Percentiles rank a stretch among this genome's conserved stretches.
Evolutionary conservation across 2,797 vertebrate species (phyloP).

Genomic region (Crenuchus spilurus): DNA sequence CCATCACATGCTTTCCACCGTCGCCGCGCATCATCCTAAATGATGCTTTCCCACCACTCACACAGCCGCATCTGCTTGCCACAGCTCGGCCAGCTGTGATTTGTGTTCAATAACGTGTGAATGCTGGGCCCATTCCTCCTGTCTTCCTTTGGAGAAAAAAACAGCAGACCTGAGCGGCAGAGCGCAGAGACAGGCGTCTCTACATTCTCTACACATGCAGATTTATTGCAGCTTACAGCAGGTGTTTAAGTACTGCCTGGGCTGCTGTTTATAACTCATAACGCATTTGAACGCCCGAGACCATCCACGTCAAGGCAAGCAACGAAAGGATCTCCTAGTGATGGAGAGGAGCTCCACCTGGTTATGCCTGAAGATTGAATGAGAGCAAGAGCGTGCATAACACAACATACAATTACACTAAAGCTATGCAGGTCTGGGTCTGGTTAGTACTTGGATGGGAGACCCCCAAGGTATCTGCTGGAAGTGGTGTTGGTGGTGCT

Average conservation of each 20-base stretch:
- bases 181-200: neutral
- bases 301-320: constrained; percentile 13
- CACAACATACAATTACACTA: too few species aligned
- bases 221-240: constrained; percentile 63
- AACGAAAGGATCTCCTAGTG: neutral
- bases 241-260: constrained; percentile 51
- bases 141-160: constrained; percentile 25
- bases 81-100: constrained; percentile 29
- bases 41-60: constrained; percentile 7
- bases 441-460: too few species aligned
- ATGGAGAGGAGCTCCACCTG: constrained; percentile 13
- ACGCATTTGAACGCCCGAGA: constrained; percentile 36
- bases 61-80: constrained; percentile 37
- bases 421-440: too few species aligned
- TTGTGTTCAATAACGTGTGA: constrained; percentile 49
- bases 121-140: constrained; percentile 32
- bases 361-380: neutral
- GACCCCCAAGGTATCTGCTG: too few species aligned
- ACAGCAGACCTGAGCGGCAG: neutral
- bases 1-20: constrained; percentile 37
- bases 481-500: too few species aligned
- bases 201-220: constrained; percentile 36
- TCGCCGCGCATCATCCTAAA: constrained; percentile 37
- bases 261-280: constrained; percentile 50
- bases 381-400: too few species aligned